Conservation (phyloP, 2,113 vertebrate genomes). For the Pseudois nayaur region DNA sequence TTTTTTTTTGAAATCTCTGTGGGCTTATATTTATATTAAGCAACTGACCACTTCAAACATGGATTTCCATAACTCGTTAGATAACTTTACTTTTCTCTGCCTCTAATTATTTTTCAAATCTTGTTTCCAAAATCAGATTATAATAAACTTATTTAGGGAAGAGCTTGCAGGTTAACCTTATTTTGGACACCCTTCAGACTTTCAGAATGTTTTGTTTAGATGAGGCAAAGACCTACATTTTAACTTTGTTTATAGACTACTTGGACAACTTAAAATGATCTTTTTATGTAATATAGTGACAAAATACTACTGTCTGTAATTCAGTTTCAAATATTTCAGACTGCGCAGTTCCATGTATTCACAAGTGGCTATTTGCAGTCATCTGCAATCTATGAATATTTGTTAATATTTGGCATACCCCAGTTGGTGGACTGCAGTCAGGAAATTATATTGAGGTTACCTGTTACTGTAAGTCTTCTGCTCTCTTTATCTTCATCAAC, state of each 20-base stretch:
- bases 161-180: not conserved
- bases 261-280: not conserved
- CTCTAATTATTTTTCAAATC: not conserved
- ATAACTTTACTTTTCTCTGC: not conserved
- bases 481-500: not conserved
- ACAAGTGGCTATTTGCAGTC: not conserved
- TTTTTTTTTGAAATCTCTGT: not conserved
- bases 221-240: not conserved
- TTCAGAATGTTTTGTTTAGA: not conserved
- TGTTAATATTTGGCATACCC: not conserved
- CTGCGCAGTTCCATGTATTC: not conserved
- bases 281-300: not conserved
- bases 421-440: not conserved
- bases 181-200: fast-evolving
- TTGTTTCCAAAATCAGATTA: not conserved
- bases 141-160: not conserved
- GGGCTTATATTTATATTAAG: not conserved
- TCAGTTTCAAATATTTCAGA: not conserved
- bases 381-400: no score
- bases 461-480: not conserved
- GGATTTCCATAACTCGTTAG: not conserved
- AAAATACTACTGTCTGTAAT: not conserved
- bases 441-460: not conserved
- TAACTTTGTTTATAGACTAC: not conserved
- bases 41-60: not conserved